Evolutionary conservation across 2,113 vertebrate species (phyloP).

Genomic region (Xiphophorus maculatus): DNA sequence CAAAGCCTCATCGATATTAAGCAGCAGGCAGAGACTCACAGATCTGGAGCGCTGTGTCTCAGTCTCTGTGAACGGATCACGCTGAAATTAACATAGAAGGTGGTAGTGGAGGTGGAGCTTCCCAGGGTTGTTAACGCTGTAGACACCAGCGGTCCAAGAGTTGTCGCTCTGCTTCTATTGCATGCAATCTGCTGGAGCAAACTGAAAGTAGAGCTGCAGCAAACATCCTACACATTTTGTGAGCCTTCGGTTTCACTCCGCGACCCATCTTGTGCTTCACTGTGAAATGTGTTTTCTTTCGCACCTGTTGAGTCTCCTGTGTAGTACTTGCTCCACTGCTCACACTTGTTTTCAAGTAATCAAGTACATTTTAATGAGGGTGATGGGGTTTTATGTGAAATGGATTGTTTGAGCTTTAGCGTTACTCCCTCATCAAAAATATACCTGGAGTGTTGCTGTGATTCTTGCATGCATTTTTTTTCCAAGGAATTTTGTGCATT

Average conservation of each 20-base stretch:
- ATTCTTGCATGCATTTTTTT: no score
- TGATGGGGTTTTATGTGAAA: no score
- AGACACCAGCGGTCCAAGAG: constrained; percentile 18
- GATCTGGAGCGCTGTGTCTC: constrained; percentile 15
- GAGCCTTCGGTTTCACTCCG: no score
- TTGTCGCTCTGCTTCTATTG: no score
- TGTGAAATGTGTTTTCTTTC: not conserved
- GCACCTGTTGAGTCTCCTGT: constrained; percentile 30
- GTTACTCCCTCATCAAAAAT: no score
- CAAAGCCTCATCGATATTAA: constrained; percentile 33
- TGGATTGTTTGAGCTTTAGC: no score
- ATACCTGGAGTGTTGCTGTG: no score
- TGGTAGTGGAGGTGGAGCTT: constrained; percentile 70
- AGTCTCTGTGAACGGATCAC: constrained; percentile 45
- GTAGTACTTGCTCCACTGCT: not conserved
- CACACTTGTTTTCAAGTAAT: not conserved
- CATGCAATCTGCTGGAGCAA: not conserved
- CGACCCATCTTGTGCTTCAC: not conserved
- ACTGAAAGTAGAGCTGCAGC: not conserved
- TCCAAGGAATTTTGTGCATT: no score
- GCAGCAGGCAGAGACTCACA: constrained; percentile 14
- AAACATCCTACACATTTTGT: not conserved
- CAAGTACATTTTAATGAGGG: not conserved
- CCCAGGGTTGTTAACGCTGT: constrained; percentile 39
- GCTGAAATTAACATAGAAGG: constrained; percentile 74